Evolutionary conservation across 2,797 vertebrate genomes (phyloP).

Genomic region (Cottoperca gobio): DNA sequence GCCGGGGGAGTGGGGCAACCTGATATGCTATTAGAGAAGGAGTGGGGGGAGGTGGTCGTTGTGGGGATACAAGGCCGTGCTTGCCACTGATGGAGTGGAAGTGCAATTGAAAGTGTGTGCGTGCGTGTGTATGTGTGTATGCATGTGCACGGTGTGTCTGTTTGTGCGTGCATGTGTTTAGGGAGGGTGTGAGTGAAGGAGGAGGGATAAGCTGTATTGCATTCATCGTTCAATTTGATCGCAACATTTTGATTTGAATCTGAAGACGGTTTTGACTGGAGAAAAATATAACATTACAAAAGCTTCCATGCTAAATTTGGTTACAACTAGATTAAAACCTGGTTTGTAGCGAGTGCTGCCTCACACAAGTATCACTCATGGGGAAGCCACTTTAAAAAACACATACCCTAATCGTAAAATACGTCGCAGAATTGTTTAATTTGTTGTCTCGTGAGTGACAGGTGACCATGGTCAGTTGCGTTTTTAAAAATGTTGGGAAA

Average conservation of each 20-base stretch:
- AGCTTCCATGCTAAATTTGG: background rate
- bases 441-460: too few species aligned
- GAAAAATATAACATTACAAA: background rate
- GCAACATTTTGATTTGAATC: slow-evolving; percentile 30
- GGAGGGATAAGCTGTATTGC: slow-evolving; percentile 10
- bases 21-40: slow-evolving; percentile 84
- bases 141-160: slow-evolving; percentile 2
- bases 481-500: background rate
- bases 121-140: background rate
- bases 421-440: background rate
- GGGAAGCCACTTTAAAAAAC: background rate
- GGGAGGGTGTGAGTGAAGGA: background rate
- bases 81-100: slow-evolving; percentile 72
- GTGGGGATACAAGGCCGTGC: slow-evolving; percentile 68
- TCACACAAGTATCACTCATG: background rate
- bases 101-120: slow-evolving; percentile 51
- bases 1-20: slow-evolving; percentile 78
- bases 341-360: background rate
- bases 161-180: background rate
- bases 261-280: background rate
- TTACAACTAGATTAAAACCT: background rate
- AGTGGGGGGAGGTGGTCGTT: slow-evolving; percentile 17
- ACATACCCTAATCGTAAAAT: too few species aligned
- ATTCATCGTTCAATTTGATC: slow-evolving; percentile 36
- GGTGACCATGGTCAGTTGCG: background rate